Percentiles rank a stretch among this genome's conserved stretches.
Evolutionary conservation across 1,140 invertebrate species (phyloP).

Genomic region (Apis mellifera): Amel_HAv3.1 CM009932.2:7864501-7865000

Average conservation of each 20-base stretch:
- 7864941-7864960: too few relatives aligned
- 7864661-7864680: conserved; percentile 78
- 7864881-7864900: background rate
- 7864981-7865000: too few relatives aligned
- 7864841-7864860: background rate
- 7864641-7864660: conserved; percentile 76
- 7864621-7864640: conserved; percentile 76
- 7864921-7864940: too few relatives aligned
- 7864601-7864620: conserved; percentile 81
- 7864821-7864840: background rate
- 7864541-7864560: conserved; percentile 78
- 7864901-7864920: too few relatives aligned
- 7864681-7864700: conserved; percentile 71
- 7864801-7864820: too few relatives aligned
- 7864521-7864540: conserved; percentile 79
- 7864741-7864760: too few relatives aligned
- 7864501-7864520: conserved; percentile 73
- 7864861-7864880: background rate
- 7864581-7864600: conserved; percentile 82
- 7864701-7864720: background rate
- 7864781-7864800: too few relatives aligned
- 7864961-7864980: too few relatives aligned
- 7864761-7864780: background rate
- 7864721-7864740: conserved; percentile 18
- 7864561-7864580: conserved; percentile 81